These are phyloP conservation scores for Hydrozoanthus gracilis DNA, from an alignment of 92 coral and sea anemone species.

Conservation along the genomic window DNA sequence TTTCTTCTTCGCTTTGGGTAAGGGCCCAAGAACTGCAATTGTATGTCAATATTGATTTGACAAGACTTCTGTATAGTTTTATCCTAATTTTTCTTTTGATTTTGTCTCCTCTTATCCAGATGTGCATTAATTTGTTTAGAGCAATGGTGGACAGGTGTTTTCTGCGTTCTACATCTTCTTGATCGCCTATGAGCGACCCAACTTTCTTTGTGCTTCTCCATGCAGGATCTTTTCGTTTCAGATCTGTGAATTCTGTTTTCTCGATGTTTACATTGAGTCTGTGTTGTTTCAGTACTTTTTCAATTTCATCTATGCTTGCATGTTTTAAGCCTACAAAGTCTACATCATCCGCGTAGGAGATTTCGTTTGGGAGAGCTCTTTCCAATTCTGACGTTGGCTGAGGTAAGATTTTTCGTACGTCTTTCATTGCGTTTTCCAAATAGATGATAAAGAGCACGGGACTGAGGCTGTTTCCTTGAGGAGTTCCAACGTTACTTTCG, in stretches of 20 bases:
- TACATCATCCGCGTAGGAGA: conserved; percentile 13
- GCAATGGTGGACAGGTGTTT: background rate
- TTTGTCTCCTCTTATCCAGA: background rate
- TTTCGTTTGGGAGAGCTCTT: background rate
- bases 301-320: background rate
- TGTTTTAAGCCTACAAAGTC: background rate
- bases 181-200: background rate
- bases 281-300: background rate
- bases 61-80: background rate
- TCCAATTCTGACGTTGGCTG: background rate
- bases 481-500: background rate
- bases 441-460: conserved; percentile 7
- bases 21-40: conserved; percentile 1
- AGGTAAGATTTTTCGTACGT: background rate
- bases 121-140: background rate
- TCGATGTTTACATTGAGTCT: background rate
- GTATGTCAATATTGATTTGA: background rate
- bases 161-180: background rate
- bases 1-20: background rate
- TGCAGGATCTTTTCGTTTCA: background rate
- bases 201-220: conserved; percentile 3
- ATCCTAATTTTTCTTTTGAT: background rate
- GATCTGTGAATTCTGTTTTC: background rate
- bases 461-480: conserved; percentile 15
- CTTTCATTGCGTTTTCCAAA: background rate